Base-by-base conservation (phyloP, 2,888 invertebrate species). In the Nephrocerus scutellatus region DNA sequence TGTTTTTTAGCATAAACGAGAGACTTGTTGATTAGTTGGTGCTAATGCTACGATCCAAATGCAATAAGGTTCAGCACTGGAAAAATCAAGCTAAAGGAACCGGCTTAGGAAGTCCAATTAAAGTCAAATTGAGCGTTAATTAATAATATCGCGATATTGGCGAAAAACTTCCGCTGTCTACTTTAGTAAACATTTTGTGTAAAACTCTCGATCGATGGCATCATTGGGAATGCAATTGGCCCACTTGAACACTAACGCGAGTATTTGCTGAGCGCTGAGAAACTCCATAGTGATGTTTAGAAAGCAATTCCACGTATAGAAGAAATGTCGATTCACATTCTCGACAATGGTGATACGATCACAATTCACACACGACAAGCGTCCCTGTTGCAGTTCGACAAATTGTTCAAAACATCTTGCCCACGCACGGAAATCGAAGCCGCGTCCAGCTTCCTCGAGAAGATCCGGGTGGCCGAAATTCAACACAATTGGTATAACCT, bases 301-400 rank as follows among this genome's bases (percentile, higher is more conserved):
- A 39, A 68, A 68, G 36, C 62, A 62, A 42, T 63, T 67, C 67
- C 67, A 68, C n/a, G 61, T 65, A 44, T 66, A 67, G 49, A 68
- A 66, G 36, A 62, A 66, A 43, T 64, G 62, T 0, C 63, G 54
- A 10, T 59, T 58, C 9, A 66, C 52, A 44, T 62, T 63, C 30
- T 61, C 58, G 8, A 63, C 57, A 2, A 46, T 49, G 6, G 63
- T 62, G 10, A 57, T 50, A 41, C 56, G 54, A 41, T 66, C 65
- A 30, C 68, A 67, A 34, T 68, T 67, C 8, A 65, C 56, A 41
- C 66, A 67, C n/a, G 52, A 53, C 14, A 66, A 42, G 1, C 60
- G 57, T 2, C 66, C 66, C 6, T 60, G 60, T 30, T 66, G 66
- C n/a, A 67, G 44, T 8, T 62, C 60, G 1, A 60, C 63, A 42